Percentiles rank a stretch among this genome's conserved stretches.
phyloP scores from a whole-genome alignment of 1,140 invertebrate genomes.

The Aleiodes sp. region DNA sequence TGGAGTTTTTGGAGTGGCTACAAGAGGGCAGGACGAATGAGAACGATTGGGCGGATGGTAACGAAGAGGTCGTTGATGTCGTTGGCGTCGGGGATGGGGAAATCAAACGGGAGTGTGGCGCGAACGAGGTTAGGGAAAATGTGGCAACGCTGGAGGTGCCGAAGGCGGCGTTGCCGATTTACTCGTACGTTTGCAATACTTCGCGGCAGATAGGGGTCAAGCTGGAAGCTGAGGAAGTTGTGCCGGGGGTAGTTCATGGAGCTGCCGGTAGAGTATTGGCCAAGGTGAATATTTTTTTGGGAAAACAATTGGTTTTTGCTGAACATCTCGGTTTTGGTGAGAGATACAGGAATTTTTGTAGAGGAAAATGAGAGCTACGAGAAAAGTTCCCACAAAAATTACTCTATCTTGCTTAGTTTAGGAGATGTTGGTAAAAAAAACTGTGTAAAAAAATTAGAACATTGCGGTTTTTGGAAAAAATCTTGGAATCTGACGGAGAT shows the following conservation, averaged over 20 bases:
- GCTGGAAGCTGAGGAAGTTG: slow-evolving; percentile 53
- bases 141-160: slow-evolving; percentile 41
- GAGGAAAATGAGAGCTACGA: too few species aligned
- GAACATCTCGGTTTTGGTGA: not conserved
- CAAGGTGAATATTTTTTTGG: slow-evolving; percentile 37
- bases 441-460: too few species aligned
- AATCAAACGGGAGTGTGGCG: not conserved
- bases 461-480: too few species aligned
- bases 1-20: slow-evolving; percentile 45
- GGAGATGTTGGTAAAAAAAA: too few species aligned
- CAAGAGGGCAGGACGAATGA: slow-evolving; percentile 2
- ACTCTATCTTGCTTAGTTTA: too few species aligned
- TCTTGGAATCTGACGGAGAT: too few species aligned
- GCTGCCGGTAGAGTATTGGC: slow-evolving; percentile 51
- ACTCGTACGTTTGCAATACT: slow-evolving; percentile 51
- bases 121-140: slow-evolving; percentile 24
- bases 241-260: slow-evolving; percentile 50
- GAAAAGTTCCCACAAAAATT: too few species aligned
- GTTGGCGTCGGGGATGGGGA: slow-evolving; percentile 41
- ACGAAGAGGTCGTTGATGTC: slow-evolving; percentile 42
- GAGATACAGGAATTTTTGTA: not conserved
- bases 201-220: slow-evolving; percentile 52
- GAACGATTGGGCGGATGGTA: slow-evolving; percentile 25
- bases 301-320: too few species aligned
- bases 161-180: slow-evolving; percentile 27